Base-by-base conservation (phyloP, 2,113 vertebrate species). In the Grantiella picta region DNA sequence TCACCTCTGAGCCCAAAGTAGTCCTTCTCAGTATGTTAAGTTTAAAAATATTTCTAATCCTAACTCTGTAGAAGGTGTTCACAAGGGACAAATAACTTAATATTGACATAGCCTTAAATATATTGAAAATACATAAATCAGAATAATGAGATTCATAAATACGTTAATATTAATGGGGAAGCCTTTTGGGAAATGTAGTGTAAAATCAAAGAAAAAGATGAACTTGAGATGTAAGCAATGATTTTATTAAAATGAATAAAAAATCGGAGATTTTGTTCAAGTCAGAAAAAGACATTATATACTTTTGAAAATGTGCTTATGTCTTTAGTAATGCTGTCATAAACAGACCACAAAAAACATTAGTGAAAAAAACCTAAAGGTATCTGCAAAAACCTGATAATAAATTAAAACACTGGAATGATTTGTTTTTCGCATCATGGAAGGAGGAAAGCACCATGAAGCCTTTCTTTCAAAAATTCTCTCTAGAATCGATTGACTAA, bases 31-130 rank as follows among this genome's bases (percentile, higher is more conserved):
- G 77, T 77, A 94, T 70, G 89, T 65, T 95, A 86, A 82, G 82
- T 92, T 95, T 94, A 95, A 90, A 94, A 96, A 90, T 89, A 91
- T 95, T 97, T 97, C 85, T 77, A 89, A 94, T 89, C 87, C 86
- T 94, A 97, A 92, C 89, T 92, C 86, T 95, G 94, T 94, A 91
- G 97, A 97, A 96, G 95, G 92, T 96, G 60, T 45, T 97, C 97
- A 82, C 94, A 78, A 90, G 97, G 96, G 97, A 97, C 82, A 96
- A 92, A 97, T 97, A 97, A 95, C 94, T 98, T 98, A 92, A 95
- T 98, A 98, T 97, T 97, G 97, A 98, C 94, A 98, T 93, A 97
- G 94, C 25, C 84, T 96, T 97, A 98, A 97, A 97, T 97, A 95
- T 97, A 98, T 95, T 90, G 96, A 97, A 97, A 97, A 97, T 68